Evolutionary conservation across 2,113 vertebrate genomes (phyloP).

Genomic region (Microtus oregoni): DNA sequence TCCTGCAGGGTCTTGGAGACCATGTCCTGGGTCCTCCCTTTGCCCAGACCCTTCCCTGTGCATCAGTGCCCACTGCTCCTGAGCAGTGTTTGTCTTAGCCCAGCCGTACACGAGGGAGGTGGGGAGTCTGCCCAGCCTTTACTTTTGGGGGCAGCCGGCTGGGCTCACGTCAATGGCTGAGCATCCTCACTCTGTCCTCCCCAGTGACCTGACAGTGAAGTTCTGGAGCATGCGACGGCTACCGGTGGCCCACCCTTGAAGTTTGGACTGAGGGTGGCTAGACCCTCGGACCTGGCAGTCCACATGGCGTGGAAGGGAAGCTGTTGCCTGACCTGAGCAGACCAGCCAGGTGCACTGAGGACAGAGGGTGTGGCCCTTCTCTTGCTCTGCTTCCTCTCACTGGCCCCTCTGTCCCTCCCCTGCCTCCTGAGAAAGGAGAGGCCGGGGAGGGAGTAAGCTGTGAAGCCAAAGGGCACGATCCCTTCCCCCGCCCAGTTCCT

Average conservation of each 20-base stretch:
- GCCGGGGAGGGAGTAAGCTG: conserved; percentile 55
- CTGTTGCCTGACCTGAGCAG: background rate
- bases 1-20: background rate
- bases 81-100: background rate
- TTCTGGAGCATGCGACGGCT: conserved; percentile 90
- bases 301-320: background rate
- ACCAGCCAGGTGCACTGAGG: conserved; percentile 22
- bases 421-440: background rate
- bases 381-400: conserved; percentile 6
- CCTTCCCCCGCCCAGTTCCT: conserved; percentile 14
- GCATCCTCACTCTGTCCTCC: conserved; percentile 48
- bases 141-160: background rate
- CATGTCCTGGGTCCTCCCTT: background rate
- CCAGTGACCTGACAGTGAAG: conserved; percentile 96
- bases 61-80: too few species aligned
- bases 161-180: background rate
- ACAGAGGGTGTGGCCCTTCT: conserved; percentile 27
- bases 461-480: conserved; percentile 67
- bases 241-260: conserved; percentile 79
- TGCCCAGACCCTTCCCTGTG: background rate
- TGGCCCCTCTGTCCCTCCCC: background rate
- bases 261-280: background rate
- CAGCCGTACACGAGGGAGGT: background rate
- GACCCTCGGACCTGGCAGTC: background rate
- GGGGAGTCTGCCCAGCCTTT: background rate